Percentiles rank a stretch among this genome's conserved stretches.
phyloP scores from a whole-genome alignment of 1,140 invertebrate species.

The Platyscapa corneri region DNA sequence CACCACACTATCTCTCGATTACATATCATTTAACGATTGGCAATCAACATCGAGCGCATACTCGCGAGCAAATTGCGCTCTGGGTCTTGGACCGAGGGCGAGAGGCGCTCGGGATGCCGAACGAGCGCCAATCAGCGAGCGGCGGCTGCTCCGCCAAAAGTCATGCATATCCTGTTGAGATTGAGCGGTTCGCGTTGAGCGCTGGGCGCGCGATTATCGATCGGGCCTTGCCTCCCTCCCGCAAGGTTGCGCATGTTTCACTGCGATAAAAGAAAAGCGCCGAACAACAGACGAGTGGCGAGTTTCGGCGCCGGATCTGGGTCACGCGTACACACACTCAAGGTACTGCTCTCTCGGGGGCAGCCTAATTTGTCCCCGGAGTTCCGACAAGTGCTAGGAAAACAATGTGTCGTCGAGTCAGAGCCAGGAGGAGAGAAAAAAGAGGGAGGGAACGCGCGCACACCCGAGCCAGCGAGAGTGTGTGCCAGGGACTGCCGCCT shows the following conservation, averaged over 20 bases:
- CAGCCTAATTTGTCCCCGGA: conserved; percentile 30
- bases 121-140: too few species aligned
- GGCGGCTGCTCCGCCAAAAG: too few species aligned
- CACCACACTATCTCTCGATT: neutral
- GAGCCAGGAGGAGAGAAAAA: neutral
- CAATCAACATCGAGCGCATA: neutral
- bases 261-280: conserved; percentile 26
- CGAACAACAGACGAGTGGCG: neutral
- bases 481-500: neutral
- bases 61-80: too few species aligned
- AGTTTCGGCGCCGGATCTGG: conserved; percentile 20
- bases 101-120: too few species aligned
- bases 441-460: neutral
- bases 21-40: conserved; percentile 16
- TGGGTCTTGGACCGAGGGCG: too few species aligned
- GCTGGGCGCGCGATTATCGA: neutral
- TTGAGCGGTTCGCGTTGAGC: neutral
- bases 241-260: neutral
- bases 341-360: neutral
- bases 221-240: conserved; percentile 8
- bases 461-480: neutral
- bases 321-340: conserved; percentile 8
- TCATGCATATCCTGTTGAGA: conserved; percentile 21
- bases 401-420: conserved; percentile 17
- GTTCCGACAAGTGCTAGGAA: conserved; percentile 40